Evolutionary conservation across 2,888 invertebrate genomes (phyloP).

Genomic region (Dryococelus australis): DNA sequence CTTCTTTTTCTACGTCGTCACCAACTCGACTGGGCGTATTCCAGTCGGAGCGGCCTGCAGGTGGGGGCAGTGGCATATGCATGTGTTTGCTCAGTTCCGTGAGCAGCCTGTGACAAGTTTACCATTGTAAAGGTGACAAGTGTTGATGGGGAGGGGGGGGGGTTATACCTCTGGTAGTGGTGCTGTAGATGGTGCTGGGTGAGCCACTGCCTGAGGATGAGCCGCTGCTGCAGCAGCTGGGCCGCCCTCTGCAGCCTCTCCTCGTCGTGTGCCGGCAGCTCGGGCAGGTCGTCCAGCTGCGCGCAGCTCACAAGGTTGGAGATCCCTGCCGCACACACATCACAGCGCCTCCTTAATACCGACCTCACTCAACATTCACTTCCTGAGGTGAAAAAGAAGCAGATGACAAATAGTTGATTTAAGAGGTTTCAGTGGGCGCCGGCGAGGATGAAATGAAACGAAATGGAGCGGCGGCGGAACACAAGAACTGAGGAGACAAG

Average conservation of each 20-base stretch:
- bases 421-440: not conserved
- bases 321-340: constrained; percentile 70
- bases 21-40: too few relatives aligned
- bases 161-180: constrained; percentile 56
- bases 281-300: constrained; percentile 79
- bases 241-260: constrained; percentile 84
- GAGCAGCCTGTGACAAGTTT: too few relatives aligned
- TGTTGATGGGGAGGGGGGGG: too few relatives aligned
- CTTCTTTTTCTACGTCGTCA: too few relatives aligned
- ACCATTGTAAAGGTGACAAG: too few relatives aligned
- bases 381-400: too few relatives aligned
- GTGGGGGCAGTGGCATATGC: too few relatives aligned
- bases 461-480: too few relatives aligned
- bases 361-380: not conserved
- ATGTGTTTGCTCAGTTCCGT: too few relatives aligned
- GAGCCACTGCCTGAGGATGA: constrained; percentile 87
- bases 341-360: too few relatives aligned
- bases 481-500: not conserved
- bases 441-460: too few relatives aligned
- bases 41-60: too few relatives aligned
- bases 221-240: constrained; percentile 79
- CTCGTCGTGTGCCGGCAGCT: constrained; percentile 84
- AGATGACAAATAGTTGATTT: not conserved
- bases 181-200: constrained; percentile 57
- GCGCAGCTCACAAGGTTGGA: constrained; percentile 84